Conservation (phyloP, 2,888 invertebrate species). For the Esperia sulphurella region DNA sequence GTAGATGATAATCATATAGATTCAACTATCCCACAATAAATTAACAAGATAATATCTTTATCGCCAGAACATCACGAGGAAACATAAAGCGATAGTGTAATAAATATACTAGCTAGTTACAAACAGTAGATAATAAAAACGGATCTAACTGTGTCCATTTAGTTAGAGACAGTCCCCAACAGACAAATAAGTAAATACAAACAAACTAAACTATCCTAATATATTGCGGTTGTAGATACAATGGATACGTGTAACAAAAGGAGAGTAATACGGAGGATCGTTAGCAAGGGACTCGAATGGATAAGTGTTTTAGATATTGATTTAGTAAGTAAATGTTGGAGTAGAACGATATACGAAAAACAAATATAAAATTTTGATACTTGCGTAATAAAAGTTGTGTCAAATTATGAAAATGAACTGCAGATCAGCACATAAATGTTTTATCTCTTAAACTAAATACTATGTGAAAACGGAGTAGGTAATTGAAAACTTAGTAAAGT, state of each 20-base stretch:
- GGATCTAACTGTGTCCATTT: slow-evolving; percentile 29
- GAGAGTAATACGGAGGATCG: slow-evolving; percentile 10
- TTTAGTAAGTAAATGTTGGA: not conserved
- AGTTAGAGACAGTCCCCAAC: slow-evolving; percentile 36
- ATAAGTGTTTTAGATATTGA: slow-evolving; percentile 7
- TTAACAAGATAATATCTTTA: slow-evolving; percentile 23
- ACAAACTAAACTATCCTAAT: slow-evolving; percentile 29
- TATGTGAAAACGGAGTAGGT: too few species aligned
- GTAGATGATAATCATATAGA: slow-evolving; percentile 5
- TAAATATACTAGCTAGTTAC: slow-evolving; percentile 12
- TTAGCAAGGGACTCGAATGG: slow-evolving; percentile 5
- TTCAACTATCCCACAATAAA: slow-evolving; percentile 19
- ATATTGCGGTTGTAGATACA: slow-evolving; percentile 24
- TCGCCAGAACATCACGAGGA: slow-evolving; percentile 17
- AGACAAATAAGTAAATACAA: slow-evolving; percentile 44
- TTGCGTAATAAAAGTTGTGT: too few species aligned
- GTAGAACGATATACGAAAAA: not conserved
- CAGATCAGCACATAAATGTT: too few species aligned
- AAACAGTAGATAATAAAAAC: slow-evolving; percentile 31
- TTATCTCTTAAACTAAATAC: too few species aligned
- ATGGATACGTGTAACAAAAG: slow-evolving; percentile 16
- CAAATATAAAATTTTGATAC: too few species aligned
- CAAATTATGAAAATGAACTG: too few species aligned
- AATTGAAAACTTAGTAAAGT: too few species aligned
- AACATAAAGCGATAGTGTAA: slow-evolving; percentile 19